Base-by-base conservation (phyloP, 1,140 invertebrate genomes). In the Anadara kagoshimensis region DNA sequence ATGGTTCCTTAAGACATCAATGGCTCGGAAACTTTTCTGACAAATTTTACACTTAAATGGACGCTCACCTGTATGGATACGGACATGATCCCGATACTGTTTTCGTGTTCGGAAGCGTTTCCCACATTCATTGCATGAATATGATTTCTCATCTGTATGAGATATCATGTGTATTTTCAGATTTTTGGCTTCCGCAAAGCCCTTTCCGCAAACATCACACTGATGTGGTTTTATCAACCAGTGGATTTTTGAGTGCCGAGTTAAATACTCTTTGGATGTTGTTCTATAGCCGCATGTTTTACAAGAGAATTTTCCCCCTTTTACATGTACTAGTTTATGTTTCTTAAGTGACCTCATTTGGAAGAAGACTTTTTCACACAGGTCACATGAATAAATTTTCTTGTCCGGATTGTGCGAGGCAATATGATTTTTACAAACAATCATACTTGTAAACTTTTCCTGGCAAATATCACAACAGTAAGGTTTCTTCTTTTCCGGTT, bases 1-100 rank as follows among this genome's bases (percentile, higher is more conserved):
- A 69, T 85, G 83, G 18, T 76, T 73, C 18, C 76, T 78, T 26
- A 85, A 47, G 51, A 74, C 56, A 20, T 82, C 84, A 51, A 83
- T 76, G 44, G 87, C 84, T 43, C 91, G 84, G 76, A 96, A 96
- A 83, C 94, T 94, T 54, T 95, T 91, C 16, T 94, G 94, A 57
- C 79, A 80, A 1, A 49, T 56, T 43, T 74, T 68, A 73, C 78
- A 79, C 41, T 70, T 63, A 29, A 58, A 75, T 0, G 73, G 73
- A 12, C 59, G 45, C 20, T 70, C 73, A 45, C 63, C 68, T 20
- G 29, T 75, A 53, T 75, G 73, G 22, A 56, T 14, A 36, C 54
- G 14, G 47, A 49, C 14, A n/a, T 49, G 47, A 49, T n/a, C 14
- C 14, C 14, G 14, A 14, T 18, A 49, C 14, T n/a, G 14, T 49